A percentile compares a stretch with the other conserved stretches of the same genome.
Conservation (phyloP, 2,888 invertebrate genomes). For the Phortica okadai region DNA sequence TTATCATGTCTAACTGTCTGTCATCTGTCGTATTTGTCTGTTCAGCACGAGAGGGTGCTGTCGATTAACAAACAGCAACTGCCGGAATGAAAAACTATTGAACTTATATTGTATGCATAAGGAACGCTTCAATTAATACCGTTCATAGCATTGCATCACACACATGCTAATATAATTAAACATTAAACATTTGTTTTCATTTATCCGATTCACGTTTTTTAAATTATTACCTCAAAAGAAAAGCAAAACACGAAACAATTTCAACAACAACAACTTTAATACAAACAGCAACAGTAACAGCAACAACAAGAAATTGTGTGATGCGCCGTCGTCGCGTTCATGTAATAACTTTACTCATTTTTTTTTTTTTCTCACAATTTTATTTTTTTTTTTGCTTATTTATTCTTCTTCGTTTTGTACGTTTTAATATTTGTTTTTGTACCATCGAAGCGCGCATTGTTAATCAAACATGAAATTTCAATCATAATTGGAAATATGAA, state of each 20-base stretch:
- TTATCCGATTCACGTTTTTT: slow-evolving; percentile 31
- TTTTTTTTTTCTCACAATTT: background rate
- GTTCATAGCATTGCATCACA: slow-evolving; percentile 19
- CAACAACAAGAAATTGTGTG: background rate
- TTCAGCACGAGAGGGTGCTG: background rate
- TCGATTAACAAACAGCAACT: background rate
- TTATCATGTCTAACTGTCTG: background rate
- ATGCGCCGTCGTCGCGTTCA: background rate
- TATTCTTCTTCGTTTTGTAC: background rate
- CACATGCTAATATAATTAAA: slow-evolving; percentile 1
- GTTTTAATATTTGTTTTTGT: too few species aligned
- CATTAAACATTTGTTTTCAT: slow-evolving; percentile 14
- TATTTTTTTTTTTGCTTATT: slow-evolving; percentile 30
- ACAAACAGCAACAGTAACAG: background rate
- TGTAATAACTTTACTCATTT: background rate
- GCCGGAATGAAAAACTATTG: background rate
- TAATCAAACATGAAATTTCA: too few species aligned
- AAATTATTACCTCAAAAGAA: slow-evolving; percentile 17
- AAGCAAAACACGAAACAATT: background rate
- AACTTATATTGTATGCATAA: background rate
- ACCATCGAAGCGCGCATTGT: too few species aligned
- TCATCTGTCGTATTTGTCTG: background rate
- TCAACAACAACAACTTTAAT: background rate
- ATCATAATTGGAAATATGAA: too few species aligned
- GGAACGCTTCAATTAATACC: slow-evolving; percentile 17